phyloP scores from a whole-genome alignment of 2,113 vertebrate genomes.

The Zosterops japonicus region DNA sequence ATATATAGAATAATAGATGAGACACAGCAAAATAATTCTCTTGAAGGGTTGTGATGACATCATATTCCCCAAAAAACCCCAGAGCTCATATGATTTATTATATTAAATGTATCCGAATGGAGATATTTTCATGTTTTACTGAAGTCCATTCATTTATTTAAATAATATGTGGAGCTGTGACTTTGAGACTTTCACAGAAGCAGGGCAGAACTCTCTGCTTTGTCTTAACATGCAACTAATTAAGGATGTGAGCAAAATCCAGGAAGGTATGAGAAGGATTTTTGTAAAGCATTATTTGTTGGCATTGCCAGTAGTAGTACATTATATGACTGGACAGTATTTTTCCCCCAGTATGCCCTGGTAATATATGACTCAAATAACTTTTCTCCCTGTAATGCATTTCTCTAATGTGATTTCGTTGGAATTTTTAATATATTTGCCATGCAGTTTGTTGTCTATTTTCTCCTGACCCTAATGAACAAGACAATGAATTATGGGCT shows the following conservation, averaged over 20 bases:
- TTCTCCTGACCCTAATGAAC: neutral
- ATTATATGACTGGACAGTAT: neutral
- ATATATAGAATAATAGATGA: neutral
- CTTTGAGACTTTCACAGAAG: neutral
- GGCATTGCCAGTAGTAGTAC: neutral
- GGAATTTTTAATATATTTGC: neutral
- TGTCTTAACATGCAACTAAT: neutral
- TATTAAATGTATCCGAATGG: neutral
- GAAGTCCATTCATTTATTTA: neutral
- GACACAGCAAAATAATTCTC: constrained; percentile 5
- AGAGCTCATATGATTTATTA: neutral
- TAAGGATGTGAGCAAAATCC: neutral
- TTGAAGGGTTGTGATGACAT: neutral
- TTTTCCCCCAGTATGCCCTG: neutral
- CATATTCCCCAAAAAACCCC: neutral
- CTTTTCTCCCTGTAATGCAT: neutral
- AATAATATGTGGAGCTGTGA: neutral
- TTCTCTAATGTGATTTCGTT: neutral
- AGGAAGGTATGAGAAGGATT: neutral
- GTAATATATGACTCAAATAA: neutral
- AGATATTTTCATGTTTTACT: neutral
- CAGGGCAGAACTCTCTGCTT: neutral
- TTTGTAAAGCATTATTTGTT: neutral
- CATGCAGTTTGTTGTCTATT: accelerated
- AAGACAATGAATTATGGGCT: neutral